Evolutionary conservation across 2,888 invertebrate species (phyloP).

Genomic region (Brenthis hecate): DNA sequence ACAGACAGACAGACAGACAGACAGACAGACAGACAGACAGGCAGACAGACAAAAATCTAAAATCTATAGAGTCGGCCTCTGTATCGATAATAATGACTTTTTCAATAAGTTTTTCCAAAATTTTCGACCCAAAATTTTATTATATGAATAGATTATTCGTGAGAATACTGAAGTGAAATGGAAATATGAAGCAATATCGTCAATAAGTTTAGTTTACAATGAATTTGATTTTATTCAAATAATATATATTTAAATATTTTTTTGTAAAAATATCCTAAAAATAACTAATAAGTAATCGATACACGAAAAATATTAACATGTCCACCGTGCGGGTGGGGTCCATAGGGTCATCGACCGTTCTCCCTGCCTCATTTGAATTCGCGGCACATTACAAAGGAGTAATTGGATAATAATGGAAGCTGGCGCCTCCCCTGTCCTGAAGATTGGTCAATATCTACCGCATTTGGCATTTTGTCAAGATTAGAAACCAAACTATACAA

Average conservation of each 20-base stretch:
- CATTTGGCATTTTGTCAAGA: constrained; percentile 32
- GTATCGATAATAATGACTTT: no score
- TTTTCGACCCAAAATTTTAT: no score
- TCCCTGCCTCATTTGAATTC: constrained; percentile 82
- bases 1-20: no score
- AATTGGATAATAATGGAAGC: constrained; percentile 81
- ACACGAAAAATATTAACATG: constrained; percentile 20
- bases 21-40: no score
- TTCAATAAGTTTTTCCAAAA: no score
- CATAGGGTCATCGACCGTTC: constrained; percentile 76
- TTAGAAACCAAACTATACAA: constrained; percentile 4
- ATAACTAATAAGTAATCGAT: constrained; percentile 16
- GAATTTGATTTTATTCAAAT: background rate
- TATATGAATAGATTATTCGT: no score
- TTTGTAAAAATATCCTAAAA: background rate
- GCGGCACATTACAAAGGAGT: constrained; percentile 80
- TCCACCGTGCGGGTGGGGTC: constrained; percentile 48
- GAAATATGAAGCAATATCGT: no score
- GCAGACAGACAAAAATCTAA: no score
- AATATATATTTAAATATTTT: background rate
- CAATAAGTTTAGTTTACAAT: no score
- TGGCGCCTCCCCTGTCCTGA: constrained; percentile 65
- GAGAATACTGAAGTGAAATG: no score
- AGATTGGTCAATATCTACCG: constrained; percentile 33
- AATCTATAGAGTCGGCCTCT: no score